These are phyloP conservation scores for Drosophila kikkawai DNA, from an alignment of 1,140 invertebrate genomes.

Conservation along the genomic window DNA sequence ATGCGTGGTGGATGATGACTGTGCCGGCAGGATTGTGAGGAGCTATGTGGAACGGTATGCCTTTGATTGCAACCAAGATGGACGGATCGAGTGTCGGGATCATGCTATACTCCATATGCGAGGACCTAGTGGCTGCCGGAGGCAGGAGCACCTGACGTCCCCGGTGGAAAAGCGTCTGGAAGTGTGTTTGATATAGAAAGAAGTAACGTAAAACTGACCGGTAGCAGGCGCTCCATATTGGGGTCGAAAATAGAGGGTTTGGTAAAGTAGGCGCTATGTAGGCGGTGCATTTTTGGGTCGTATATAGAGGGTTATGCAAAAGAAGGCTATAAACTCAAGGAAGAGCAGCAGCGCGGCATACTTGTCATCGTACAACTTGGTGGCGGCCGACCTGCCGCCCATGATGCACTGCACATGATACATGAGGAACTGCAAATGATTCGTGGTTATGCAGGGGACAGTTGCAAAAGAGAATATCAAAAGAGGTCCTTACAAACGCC, in stretches of 20 bases:
- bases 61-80: slow-evolving; percentile 67
- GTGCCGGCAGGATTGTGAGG: slow-evolving; percentile 49
- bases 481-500: slow-evolving; percentile 47
- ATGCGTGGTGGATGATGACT: slow-evolving; percentile 46
- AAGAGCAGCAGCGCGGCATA: slow-evolving; percentile 62
- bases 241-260: slow-evolving; percentile 30
- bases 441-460: slow-evolving; percentile 22
- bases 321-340: slow-evolving; percentile 58
- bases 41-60: slow-evolving; percentile 53
- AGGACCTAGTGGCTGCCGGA: slow-evolving; percentile 63
- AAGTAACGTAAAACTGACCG: neutral
- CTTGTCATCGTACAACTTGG: slow-evolving; percentile 50
- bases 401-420: slow-evolving; percentile 70
- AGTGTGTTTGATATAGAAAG: slow-evolving; percentile 31
- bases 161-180: slow-evolving; percentile 23
- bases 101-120: slow-evolving; percentile 63
- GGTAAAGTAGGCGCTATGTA: slow-evolving; percentile 1
- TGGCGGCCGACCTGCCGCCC: slow-evolving; percentile 28
- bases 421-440: slow-evolving; percentile 63
- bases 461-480: neutral
- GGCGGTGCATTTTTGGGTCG: slow-evolving; percentile 10
- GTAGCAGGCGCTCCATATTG: slow-evolving; percentile 27
- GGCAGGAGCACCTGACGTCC: neutral
- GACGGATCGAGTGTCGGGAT: slow-evolving; percentile 67
- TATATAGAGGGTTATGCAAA: slow-evolving; percentile 62